phyloP scores from a whole-genome alignment of 2,797 vertebrate genomes.

The Spondyliosoma cantharus region DNA sequence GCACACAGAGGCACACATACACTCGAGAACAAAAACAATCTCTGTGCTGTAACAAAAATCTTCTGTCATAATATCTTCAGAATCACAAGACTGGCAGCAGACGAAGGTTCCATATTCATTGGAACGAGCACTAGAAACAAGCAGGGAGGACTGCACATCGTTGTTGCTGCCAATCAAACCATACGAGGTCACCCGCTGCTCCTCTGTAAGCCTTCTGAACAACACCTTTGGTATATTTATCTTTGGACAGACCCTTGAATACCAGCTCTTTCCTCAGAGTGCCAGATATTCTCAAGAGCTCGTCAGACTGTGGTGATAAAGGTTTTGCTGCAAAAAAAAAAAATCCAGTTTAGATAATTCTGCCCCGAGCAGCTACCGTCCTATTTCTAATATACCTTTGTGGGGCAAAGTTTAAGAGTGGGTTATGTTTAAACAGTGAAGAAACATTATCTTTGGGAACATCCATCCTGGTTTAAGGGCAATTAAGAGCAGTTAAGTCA shows the following conservation, averaged over 20 bases:
- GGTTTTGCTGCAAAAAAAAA: constrained; percentile 28
- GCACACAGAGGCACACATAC: not conserved
- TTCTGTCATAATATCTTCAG: not conserved
- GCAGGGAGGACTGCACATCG: not conserved
- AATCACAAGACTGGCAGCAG: constrained; percentile 4
- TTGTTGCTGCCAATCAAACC: not conserved
- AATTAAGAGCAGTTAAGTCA: constrained; percentile 20
- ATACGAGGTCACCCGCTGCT: not conserved
- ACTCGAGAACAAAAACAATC: not conserved
- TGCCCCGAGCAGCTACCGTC: constrained; percentile 53
- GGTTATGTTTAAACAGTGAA: constrained; percentile 51
- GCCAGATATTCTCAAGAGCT: constrained; percentile 52
- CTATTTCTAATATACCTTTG: constrained; percentile 63
- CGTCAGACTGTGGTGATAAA: constrained; percentile 42
- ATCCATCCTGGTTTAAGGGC: constrained; percentile 28
- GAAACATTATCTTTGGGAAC: constrained; percentile 23
- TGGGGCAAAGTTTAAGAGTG: constrained; percentile 59
- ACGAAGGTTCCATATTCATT: not conserved
- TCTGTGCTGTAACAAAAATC: not conserved
- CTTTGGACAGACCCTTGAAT: constrained; percentile 27
- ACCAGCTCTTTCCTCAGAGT: constrained; percentile 14
- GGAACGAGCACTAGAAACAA: not conserved
- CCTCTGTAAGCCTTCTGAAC: constrained; percentile 4
- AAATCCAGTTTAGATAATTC: constrained; percentile 53
- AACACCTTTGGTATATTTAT: constrained; percentile 33